Percentiles rank a stretch among this genome's conserved stretches.
phyloP scores from a whole-genome alignment of 2,113 vertebrate genomes.

The Aythya baeri region DNA sequence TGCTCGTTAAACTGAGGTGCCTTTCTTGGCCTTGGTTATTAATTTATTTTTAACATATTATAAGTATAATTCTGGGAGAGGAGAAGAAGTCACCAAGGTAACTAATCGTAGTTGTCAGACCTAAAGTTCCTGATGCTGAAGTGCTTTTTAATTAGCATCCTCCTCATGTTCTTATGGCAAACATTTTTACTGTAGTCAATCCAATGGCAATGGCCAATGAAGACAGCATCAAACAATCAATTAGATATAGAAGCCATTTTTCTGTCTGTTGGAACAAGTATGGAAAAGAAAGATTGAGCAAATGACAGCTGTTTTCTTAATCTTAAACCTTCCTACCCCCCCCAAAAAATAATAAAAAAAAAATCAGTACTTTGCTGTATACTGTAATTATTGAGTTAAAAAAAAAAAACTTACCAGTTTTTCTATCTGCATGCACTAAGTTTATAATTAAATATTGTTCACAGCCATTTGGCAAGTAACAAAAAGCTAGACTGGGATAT shows the following conservation, averaged over 20 bases:
- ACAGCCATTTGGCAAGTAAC: not conserved
- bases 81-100: not conserved
- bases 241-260: not conserved
- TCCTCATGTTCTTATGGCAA: not conserved
- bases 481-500: not conserved
- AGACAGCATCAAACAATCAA: not conserved
- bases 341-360: not conserved
- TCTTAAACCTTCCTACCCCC: not conserved
- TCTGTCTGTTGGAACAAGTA: not conserved
- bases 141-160: not conserved
- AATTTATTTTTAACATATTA: not conserved
- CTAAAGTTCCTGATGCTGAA: not conserved
- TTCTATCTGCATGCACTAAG: not conserved
- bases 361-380: not conserved
- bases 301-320: not conserved
- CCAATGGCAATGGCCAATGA: not conserved
- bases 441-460: not conserved
- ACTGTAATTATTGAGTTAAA: not conserved
- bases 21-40: not conserved
- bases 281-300: not conserved
- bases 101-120: not conserved
- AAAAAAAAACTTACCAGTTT: not conserved
- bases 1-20: not conserved
- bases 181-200: not conserved
- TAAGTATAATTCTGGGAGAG: not conserved